phyloP scores from a whole-genome alignment of 1,140 invertebrate genomes.

The Camponotus floridanus region DNA sequence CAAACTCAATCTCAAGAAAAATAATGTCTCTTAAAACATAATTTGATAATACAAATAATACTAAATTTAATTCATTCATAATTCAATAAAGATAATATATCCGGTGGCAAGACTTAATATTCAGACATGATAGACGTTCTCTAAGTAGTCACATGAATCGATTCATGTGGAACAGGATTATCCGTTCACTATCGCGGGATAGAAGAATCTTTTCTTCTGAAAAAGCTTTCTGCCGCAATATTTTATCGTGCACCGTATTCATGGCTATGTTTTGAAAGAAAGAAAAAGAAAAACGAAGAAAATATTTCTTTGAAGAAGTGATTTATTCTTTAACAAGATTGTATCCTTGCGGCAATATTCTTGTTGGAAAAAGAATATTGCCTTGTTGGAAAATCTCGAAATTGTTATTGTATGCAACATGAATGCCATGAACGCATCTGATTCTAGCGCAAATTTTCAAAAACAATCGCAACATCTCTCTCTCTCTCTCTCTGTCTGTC shows the following conservation, averaged over 20 bases:
- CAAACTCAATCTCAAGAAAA: background rate
- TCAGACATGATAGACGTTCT: background rate
- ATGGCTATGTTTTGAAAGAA: background rate
- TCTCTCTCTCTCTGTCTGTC: too few species aligned
- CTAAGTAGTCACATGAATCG: background rate
- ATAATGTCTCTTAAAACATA: background rate
- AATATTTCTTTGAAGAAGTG: conserved; percentile 10
- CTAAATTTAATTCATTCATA: background rate
- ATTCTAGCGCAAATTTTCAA: conserved; percentile 10
- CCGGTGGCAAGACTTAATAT: background rate
- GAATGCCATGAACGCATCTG: background rate
- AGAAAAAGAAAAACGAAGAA: conserved; percentile 8
- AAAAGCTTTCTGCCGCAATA: background rate
- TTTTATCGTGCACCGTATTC: background rate
- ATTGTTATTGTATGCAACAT: background rate
- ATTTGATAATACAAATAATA: background rate
- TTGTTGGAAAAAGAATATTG: conserved; percentile 20
- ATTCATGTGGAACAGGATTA: conserved; percentile 22
- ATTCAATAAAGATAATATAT: background rate
- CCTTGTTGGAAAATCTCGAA: background rate
- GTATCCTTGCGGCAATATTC: background rate
- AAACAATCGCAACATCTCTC: background rate
- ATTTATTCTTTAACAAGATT: conserved; percentile 32
- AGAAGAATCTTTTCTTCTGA: background rate
- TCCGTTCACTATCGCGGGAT: background rate